Base-by-base conservation (phyloP, 1,140 invertebrate species). In the Temnothorax curvispinosus region DNA sequence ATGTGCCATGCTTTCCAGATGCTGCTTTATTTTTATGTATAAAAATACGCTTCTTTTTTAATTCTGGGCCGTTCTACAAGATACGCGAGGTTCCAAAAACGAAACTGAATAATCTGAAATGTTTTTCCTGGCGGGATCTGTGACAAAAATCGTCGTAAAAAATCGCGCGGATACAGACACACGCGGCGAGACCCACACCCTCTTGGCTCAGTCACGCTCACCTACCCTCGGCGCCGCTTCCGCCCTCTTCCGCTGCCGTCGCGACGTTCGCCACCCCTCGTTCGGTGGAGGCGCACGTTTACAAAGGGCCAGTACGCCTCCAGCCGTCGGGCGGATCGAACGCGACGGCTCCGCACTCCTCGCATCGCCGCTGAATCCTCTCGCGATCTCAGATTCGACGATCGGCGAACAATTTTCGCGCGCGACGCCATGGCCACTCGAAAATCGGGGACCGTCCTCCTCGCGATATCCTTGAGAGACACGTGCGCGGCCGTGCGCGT, bases 261-360 rank as follows among this genome's bases (percentile, higher is more conserved):
- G 85, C 67, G 65, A 54, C 80, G 78, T n/a, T 41, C 54, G 15
- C 67, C 38, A 38, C 65, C 69, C 54, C 56, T 35, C 80, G 80
- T 78, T 52, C 91, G 91, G 87, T 38, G 91, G 85, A 86, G 86
- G 92, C 88, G 88, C 89, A 92, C 91, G 88, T 88, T 92, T 93
- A 87, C 91, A 62, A 91, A 93, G 93, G 87, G 88, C 65, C 91
- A 95, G 94, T 95, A 88, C 89, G 92, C 90, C 91, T 93, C 87
- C 88, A 91, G 89, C 92, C 91, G 85, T 86, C 90, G 93, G 85
- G 62, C 87, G 77, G 88, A 60, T 89, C 71, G 92, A 65, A 88
- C 77, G 64, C 50, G 72, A 85, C 60, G 38, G 13, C 50, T 88
- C 44, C 32, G 27, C 5, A n/a, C 1, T 60, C 3, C 44, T 44